A percentile compares a stretch with the other conserved stretches of the same genome.
These are phyloP conservation scores for Muscicapa comitata DNA, from an alignment of 2,797 vertebrate genomes.

Conservation along the genomic window DNA sequence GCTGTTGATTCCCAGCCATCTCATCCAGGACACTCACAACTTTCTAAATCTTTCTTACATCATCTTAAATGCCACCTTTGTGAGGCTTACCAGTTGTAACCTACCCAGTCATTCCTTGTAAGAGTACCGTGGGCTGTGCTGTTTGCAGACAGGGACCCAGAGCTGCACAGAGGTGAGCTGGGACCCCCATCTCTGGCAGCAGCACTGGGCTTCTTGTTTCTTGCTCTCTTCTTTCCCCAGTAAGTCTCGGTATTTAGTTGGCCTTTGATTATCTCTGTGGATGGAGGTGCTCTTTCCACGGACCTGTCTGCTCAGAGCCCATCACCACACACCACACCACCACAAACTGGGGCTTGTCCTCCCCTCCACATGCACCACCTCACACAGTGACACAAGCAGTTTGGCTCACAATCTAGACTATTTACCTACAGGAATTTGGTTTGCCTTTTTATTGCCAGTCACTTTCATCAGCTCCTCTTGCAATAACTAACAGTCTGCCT, in stretches of 20 bases:
- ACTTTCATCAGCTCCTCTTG: neutral
- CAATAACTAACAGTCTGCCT: neutral
- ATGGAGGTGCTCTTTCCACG: neutral
- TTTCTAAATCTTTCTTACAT: neutral
- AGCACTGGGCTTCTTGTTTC: neutral
- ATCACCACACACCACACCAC: neutral
- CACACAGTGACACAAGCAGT: neutral
- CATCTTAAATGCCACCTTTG: neutral
- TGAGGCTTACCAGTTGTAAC: neutral
- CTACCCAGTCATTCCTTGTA: neutral
- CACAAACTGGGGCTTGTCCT: accelerated
- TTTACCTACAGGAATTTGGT: neutral
- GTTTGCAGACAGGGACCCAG: neutral
- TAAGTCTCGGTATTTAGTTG: neutral
- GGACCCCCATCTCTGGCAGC: neutral
- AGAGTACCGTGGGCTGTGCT: neutral
- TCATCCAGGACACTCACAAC: neutral
- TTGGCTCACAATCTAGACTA: neutral
- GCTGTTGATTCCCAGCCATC: neutral
- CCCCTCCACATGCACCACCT: accelerated
- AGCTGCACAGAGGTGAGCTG: neutral
- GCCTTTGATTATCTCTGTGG: neutral
- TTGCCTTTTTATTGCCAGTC: neutral
- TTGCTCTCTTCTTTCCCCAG: neutral
- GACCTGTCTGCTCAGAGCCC: neutral